A percentile compares a stretch with the other conserved stretches of the same genome.
These are phyloP conservation scores for Clanis bilineata DNA, from an alignment of 2,888 invertebrate genomes.

Conservation along the genomic window DNA sequence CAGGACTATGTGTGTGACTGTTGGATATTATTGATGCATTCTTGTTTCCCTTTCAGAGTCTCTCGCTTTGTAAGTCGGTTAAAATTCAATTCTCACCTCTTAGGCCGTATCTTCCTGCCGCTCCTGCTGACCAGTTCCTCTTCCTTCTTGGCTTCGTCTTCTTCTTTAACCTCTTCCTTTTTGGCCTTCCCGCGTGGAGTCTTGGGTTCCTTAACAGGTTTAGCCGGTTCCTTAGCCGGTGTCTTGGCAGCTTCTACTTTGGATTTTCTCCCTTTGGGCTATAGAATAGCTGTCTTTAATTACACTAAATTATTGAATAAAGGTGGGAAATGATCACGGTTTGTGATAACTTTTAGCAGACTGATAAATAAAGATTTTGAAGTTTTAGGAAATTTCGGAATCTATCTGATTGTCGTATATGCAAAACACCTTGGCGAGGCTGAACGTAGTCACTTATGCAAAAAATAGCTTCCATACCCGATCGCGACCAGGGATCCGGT, in stretches of 20 bases:
- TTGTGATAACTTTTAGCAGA: no score
- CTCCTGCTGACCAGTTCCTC: constrained; percentile 85
- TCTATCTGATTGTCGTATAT: no score
- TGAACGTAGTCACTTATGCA: no score
- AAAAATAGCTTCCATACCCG: no score
- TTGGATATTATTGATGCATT: no score
- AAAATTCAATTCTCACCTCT: constrained; percentile 59
- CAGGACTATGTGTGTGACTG: no score
- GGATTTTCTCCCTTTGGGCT: constrained; percentile 53
- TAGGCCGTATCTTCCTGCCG: constrained; percentile 89
- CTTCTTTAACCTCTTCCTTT: constrained; percentile 53
- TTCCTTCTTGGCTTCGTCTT: constrained; percentile 58
- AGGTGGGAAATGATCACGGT: no score
- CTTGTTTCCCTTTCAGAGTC: no score
- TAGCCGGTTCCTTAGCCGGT: constrained; percentile 36
- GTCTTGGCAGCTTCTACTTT: constrained; percentile 37
- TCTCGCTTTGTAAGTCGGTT: not conserved
- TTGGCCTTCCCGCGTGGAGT: constrained; percentile 65
- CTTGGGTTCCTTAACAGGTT: constrained; percentile 56
- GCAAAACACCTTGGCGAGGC: no score
- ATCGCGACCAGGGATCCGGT: no score
- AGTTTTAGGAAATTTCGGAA: no score
- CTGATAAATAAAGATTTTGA: no score
- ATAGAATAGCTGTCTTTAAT: not conserved
- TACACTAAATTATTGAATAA: not conserved